Conservation (phyloP, 2,888 invertebrate species). For the Diaprepes abbreviatus region DNA sequence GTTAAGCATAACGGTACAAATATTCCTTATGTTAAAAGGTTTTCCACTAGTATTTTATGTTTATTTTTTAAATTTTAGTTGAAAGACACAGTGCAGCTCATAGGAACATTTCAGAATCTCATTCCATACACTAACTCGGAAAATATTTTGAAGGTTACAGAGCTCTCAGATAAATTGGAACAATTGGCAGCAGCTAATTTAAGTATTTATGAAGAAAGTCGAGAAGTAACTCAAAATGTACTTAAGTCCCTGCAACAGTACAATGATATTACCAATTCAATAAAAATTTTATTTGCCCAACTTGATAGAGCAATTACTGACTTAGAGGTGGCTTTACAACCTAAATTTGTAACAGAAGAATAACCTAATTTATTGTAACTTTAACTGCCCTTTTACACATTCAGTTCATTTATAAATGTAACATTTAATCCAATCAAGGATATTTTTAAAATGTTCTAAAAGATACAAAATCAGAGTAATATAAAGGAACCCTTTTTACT, state of each 20-base stretch:
- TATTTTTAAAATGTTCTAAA: no score
- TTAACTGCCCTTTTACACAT: background rate
- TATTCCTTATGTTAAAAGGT: no score
- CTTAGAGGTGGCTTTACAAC: conserved; percentile 66
- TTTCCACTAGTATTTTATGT: no score
- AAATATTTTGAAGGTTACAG: conserved; percentile 65
- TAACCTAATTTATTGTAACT: conserved; percentile 14
- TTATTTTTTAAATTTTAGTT: conserved; percentile 53
- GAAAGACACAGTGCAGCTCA: conserved; percentile 63
- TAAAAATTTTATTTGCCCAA: conserved; percentile 68
- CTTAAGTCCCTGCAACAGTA: conserved; percentile 67
- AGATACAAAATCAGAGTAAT: no score
- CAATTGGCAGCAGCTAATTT: conserved; percentile 65
- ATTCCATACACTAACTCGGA: conserved; percentile 66
- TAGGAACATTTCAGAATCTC: conserved; percentile 66
- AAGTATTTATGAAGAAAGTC: conserved; percentile 64
- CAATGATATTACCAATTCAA: conserved; percentile 68
- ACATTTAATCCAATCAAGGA: no score
- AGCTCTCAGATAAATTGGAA: conserved; percentile 66
- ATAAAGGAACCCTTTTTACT: no score
- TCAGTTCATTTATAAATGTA: conserved; percentile 1
- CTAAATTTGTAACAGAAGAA: conserved; percentile 53
- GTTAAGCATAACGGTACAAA: no score
- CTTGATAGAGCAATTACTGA: conserved; percentile 67
- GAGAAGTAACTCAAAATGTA: conserved; percentile 64